Evolutionary conservation across 2,888 invertebrate species (phyloP).

Genomic region (Petrolisthes cinctipes): DNA sequence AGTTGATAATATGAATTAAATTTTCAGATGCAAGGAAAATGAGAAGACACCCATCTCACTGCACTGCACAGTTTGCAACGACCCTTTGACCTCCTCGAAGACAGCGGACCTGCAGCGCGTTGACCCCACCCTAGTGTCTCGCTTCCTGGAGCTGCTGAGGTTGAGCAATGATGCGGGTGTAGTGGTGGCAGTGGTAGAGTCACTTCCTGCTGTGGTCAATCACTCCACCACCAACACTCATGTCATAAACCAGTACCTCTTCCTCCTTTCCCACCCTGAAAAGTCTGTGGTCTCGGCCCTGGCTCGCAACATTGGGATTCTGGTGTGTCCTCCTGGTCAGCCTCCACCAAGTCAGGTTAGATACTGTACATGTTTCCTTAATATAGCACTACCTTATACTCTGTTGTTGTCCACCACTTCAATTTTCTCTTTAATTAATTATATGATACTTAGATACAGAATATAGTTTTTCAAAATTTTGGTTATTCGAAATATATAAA

Average conservation of each 20-base stretch:
- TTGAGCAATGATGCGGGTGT: constrained; percentile 18
- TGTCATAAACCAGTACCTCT: constrained; percentile 42
- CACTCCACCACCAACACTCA: constrained; percentile 40
- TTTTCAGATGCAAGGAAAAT: constrained; percentile 29
- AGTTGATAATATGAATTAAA: not conserved
- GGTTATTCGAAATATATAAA: not conserved
- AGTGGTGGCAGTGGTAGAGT: constrained; percentile 44
- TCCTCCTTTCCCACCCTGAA: constrained; percentile 37
- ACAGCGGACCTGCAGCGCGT: constrained; percentile 20
- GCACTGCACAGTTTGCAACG: constrained; percentile 34
- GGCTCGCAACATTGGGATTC: constrained; percentile 22
- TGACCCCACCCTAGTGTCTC: constrained; percentile 48
- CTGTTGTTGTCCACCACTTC: not conserved
- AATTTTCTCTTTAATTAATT: too few species aligned
- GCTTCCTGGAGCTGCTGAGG: constrained; percentile 39
- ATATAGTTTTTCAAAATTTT: too few species aligned
- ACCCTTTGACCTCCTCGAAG: not conserved
- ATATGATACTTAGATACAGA: too few species aligned
- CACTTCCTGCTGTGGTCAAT: constrained; percentile 51
- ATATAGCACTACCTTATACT: not conserved
- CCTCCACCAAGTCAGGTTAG: constrained; percentile 33
- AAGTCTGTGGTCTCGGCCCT: constrained; percentile 36
- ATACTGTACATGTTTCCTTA: not conserved
- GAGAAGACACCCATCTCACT: constrained; percentile 17
- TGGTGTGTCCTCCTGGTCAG: constrained; percentile 30